phyloP scores from a whole-genome alignment of 2,113 vertebrate genomes.

The Micronycteris hirsuta region DNA sequence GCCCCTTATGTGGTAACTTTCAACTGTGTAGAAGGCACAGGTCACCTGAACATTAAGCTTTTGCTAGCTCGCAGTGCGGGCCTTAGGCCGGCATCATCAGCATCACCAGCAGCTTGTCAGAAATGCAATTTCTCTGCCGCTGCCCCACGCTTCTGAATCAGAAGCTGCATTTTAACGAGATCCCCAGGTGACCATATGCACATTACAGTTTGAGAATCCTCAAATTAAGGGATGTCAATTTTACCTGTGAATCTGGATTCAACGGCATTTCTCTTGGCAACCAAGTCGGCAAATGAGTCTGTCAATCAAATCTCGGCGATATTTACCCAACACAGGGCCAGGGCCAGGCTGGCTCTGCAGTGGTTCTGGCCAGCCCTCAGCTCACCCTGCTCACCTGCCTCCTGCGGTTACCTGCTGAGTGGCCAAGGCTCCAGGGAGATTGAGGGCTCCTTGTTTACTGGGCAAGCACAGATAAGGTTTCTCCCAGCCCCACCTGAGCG shows the following conservation, averaged over 20 bases:
- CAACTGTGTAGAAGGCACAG: not conserved
- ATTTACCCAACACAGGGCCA: not conserved
- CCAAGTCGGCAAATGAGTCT: not conserved
- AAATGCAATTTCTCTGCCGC: not conserved
- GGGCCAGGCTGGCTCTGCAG: not conserved
- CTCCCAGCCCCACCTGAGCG: constrained; percentile 73
- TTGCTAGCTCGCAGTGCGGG: not conserved
- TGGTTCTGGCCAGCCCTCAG: not conserved
- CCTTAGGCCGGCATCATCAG: not conserved
- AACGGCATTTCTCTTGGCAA: constrained; percentile 38
- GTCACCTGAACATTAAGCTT: not conserved
- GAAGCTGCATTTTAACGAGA: not conserved
- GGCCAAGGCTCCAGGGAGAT: constrained; percentile 51
- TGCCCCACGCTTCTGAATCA: not conserved
- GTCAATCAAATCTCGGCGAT: not conserved
- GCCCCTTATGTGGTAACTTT: not conserved
- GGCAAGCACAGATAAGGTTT: constrained; percentile 72
- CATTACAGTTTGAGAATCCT: not conserved
- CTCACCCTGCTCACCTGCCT: constrained; percentile 51
- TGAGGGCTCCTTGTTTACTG: constrained; percentile 58
- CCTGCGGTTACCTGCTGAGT: constrained; percentile 14
- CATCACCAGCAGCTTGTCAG: not conserved
- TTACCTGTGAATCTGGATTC: not conserved
- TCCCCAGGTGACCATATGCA: not conserved
- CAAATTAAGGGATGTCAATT: not conserved